Base-by-base conservation (phyloP, 92 coral and sea anemone genomes). In the Metridium senile region DNA sequence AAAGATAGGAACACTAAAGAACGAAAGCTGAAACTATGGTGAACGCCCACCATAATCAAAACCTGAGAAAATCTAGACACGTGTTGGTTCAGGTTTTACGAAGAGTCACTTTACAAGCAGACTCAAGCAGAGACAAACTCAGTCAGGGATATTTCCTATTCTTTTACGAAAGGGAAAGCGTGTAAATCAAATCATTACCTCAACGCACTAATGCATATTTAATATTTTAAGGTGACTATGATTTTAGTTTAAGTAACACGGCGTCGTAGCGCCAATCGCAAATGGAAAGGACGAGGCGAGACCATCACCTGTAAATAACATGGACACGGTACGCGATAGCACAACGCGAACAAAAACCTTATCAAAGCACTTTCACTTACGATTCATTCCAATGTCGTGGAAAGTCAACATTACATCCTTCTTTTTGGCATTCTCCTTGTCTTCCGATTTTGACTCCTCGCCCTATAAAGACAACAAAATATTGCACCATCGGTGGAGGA, bases 331-430 rank as follows among this genome's bases (percentile, higher is more conserved):
- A 78, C 0, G 16, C 25, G 39, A 62, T 8, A 20, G 21, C 49
- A 46, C 54, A 53, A 30, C 26, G 56, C 19, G 63, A 73, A 8
- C 52, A 29, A 73, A 49, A 56, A 73, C 49, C 16, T 6, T 3
- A 6, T 9, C 34, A 73, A 57, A 61, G 26, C 53, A 23, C 26
- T 26, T 29, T 1, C 21, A 75, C 95, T 87, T 77, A 96, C 99
- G 97, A 77, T 96, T 96, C 90, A 93, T 90, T 33, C 99, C 99
- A 22, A 96, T 81, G 86, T 96, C 99, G 61, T 96, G 99, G 81
- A 96, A 96, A 52, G 99, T 96, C 56, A 96, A 76, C 90, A 96
- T 73, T 26, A 93, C 94, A 52, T 96, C 97, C 81, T 89, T 96
- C 89, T 82, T 92, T 80, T 90, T 96, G 29, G 80, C 86, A 53